Base-by-base conservation (phyloP, 1,140 invertebrate species). In the Danaus plexippus region DNA sequence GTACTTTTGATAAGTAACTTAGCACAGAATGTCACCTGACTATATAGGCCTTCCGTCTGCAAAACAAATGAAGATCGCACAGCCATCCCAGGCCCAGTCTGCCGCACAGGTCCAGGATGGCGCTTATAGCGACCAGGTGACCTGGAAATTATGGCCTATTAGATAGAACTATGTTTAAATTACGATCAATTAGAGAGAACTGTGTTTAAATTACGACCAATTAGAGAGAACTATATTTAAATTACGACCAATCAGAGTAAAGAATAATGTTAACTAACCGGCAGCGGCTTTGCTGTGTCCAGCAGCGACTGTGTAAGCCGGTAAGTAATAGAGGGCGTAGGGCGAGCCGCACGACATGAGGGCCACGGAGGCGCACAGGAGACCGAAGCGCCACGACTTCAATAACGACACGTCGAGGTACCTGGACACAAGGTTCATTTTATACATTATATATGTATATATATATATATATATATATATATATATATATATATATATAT, bases 291-390 rank as follows among this genome's bases (percentile, higher is more conserved):
- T 92, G 6, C 88, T 90, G 57, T 93, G 91, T 1, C 92, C 92
- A 54, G 54, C 86, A 0, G 89, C 88, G 11, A 92, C 89, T 0
- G 92, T 92, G 67, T 93, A 92, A 0, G 93, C 92, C 1, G 92
- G 93, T 46, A 94, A 74, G 72, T 93, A 93, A 70, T 93, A 93
- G 6, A 94, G 73, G 77, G 93, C 91, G 67, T 94, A 93, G 0
- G 93, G 93, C 13, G 92, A 93, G 7, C 92, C 93, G 5, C 92
- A 91, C 0, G 92, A 93, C 91, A 94, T 93, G 1, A 93, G 83
- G 7, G 90, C 92, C 9, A 94, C 92, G 7, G 92, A 93, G 1
- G 91, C 84, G 56, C 92, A 92, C 80, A 94, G 90, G 59, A 93
- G 82, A 41, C 93, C 89, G 64, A 94, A 94, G n/a, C 90, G 89